These are phyloP conservation scores for Vidua macroura DNA, from an alignment of 2,113 vertebrate genomes.

Conservation along the genomic window DNA sequence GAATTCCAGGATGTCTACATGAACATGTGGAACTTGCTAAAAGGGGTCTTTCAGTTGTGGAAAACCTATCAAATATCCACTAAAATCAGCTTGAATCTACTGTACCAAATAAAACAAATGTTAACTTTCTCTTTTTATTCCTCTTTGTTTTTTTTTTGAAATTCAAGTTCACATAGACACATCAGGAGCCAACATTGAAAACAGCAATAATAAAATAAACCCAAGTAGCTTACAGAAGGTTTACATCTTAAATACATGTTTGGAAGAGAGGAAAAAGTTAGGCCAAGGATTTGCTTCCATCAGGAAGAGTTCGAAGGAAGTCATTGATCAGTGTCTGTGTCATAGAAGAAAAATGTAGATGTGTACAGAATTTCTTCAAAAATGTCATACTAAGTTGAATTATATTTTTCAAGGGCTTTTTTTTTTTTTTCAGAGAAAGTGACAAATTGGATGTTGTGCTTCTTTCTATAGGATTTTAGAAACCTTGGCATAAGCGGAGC, in stretches of 20 bases:
- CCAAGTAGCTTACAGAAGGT: background rate
- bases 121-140: background rate
- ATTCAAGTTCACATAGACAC: background rate
- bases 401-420: background rate
- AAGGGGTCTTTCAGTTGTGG: background rate
- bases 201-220: background rate
- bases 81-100: background rate
- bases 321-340: background rate
- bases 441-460: background rate
- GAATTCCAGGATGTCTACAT: background rate
- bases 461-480: background rate
- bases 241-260: background rate
- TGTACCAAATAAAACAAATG: background rate
- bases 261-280: background rate
- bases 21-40: background rate
- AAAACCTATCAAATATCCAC: background rate
- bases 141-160: background rate
- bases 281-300: background rate
- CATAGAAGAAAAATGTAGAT: background rate
- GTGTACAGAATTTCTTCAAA: background rate
- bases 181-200: background rate
- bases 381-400: background rate
- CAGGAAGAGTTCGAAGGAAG: background rate
- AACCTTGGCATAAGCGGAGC: background rate
- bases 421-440: background rate